These are phyloP conservation scores for Numida meleagris DNA, from an alignment of 2,113 vertebrate species.

Conservation along the genomic window DNA sequence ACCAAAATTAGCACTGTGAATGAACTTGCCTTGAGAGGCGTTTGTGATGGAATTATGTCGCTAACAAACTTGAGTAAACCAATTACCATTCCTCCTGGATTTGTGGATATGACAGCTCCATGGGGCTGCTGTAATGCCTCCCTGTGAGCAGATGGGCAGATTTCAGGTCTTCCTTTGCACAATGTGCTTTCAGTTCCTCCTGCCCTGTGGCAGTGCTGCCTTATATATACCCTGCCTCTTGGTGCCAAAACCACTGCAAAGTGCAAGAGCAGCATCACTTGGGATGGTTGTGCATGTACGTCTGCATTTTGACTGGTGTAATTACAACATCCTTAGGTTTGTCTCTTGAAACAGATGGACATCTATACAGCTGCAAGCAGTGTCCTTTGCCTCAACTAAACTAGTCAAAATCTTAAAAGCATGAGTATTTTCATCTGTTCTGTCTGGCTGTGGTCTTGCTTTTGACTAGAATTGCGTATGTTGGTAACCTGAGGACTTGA, in stretches of 20 bases:
- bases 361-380: not conserved
- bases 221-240: not conserved
- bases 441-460: not conserved
- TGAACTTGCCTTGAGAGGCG: conserved; percentile 26
- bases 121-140: conserved; percentile 72
- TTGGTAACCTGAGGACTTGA: not conserved
- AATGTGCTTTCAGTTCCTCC: not conserved
- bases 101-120: conserved; percentile 50
- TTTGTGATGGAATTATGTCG: conserved; percentile 36
- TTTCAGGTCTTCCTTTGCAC: conserved; percentile 20
- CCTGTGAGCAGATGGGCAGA: conserved; percentile 69
- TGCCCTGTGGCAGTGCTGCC: not conserved
- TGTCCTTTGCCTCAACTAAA: not conserved
- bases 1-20: not conserved
- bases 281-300: not conserved
- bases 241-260: not conserved
- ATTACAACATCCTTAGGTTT: not conserved
- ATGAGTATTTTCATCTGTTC: not conserved
- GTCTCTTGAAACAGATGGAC: too few relatives aligned
- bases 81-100: conserved; percentile 62
- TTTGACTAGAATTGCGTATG: not conserved
- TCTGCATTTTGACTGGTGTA: too few relatives aligned
- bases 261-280: not conserved
- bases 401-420: not conserved
- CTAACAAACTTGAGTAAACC: conserved; percentile 51